Conservation (phyloP, 1,140 invertebrate genomes). For the Carposina sasakii region DNA sequence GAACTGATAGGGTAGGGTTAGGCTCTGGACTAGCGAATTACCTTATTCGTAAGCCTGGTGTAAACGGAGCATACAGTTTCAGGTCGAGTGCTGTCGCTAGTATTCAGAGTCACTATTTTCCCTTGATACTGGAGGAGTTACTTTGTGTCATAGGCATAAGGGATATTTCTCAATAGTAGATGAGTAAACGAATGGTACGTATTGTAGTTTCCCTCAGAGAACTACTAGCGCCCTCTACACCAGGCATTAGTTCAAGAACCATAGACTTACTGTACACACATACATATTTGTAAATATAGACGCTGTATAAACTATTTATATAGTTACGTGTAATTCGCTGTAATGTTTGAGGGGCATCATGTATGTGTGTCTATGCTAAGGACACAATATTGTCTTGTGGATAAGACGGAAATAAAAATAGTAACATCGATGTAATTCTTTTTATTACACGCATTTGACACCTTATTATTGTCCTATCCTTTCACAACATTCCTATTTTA, state of each 20-base stretch:
- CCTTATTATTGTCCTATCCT: conserved; percentile 10
- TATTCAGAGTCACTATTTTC: too few relatives aligned
- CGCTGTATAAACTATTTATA: conserved; percentile 69
- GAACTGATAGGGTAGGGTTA: conserved; percentile 29
- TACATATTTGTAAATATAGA: conserved; percentile 62
- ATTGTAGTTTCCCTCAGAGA: too few relatives aligned
- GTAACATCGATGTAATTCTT: conserved; percentile 54
- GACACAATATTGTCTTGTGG: conserved; percentile 57
- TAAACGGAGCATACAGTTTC: too few relatives aligned
- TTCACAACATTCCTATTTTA: conserved; percentile 3
- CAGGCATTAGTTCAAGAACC: too few relatives aligned
- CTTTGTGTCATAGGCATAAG: too few relatives aligned
- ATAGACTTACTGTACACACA: conserved; percentile 46
- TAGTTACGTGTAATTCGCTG: conserved; percentile 50
- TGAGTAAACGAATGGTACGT: too few relatives aligned
- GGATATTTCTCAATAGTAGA: too few relatives aligned
- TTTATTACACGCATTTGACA: conserved; percentile 39
- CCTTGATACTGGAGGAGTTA: too few relatives aligned
- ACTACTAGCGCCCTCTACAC: neutral
- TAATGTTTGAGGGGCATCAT: conserved; percentile 59
- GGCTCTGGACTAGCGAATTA: conserved; percentile 13
- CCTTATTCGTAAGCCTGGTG: too few relatives aligned
- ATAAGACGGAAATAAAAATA: conserved; percentile 66
- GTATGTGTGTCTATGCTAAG: conserved; percentile 56
- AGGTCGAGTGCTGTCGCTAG: too few relatives aligned